Evolutionary conservation across 2,797 vertebrate genomes (phyloP).

Genomic region (Erpetoichthys calabaricus): DNA sequence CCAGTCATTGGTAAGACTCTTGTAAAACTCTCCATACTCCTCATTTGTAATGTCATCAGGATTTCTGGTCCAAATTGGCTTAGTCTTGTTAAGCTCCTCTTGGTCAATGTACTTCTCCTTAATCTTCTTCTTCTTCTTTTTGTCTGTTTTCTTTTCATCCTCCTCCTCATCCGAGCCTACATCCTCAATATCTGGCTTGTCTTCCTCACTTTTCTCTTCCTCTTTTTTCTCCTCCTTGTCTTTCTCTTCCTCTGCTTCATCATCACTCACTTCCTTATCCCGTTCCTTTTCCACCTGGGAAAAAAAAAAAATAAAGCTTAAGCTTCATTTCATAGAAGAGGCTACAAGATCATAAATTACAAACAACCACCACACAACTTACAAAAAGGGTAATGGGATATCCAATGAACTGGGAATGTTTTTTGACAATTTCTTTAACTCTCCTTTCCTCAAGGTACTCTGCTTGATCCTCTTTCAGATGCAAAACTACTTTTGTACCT

Average conservation of each 20-base stretch:
- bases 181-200: slow-evolving; percentile 60
- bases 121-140: slow-evolving; percentile 87
- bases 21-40: slow-evolving; percentile 84
- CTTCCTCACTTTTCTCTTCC: slow-evolving; percentile 78
- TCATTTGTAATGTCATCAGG: slow-evolving; percentile 84
- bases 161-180: slow-evolving; percentile 73
- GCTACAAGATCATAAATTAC: too few relatives aligned
- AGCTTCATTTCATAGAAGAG: not conserved
- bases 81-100: slow-evolving; percentile 84
- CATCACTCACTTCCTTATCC: slow-evolving; percentile 87
- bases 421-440: slow-evolving; percentile 82
- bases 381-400: slow-evolving; percentile 84
- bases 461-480: slow-evolving; percentile 82
- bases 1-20: slow-evolving; percentile 91
- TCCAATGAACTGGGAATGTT: slow-evolving; percentile 93
- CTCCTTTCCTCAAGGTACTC: slow-evolving; percentile 76
- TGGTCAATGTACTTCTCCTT: slow-evolving; percentile 88
- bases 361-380: slow-evolving; percentile 26
- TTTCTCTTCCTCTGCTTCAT: slow-evolving; percentile 61
- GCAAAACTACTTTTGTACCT: slow-evolving; percentile 74
- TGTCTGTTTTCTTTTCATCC: slow-evolving; percentile 68
- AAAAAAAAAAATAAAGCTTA: not conserved
- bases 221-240: slow-evolving; percentile 58
- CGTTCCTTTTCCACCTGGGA: slow-evolving; percentile 78
- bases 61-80: slow-evolving; percentile 91